phyloP scores from a whole-genome alignment of 2,113 vertebrate species.

The Pterophyllum scalare region DNA sequence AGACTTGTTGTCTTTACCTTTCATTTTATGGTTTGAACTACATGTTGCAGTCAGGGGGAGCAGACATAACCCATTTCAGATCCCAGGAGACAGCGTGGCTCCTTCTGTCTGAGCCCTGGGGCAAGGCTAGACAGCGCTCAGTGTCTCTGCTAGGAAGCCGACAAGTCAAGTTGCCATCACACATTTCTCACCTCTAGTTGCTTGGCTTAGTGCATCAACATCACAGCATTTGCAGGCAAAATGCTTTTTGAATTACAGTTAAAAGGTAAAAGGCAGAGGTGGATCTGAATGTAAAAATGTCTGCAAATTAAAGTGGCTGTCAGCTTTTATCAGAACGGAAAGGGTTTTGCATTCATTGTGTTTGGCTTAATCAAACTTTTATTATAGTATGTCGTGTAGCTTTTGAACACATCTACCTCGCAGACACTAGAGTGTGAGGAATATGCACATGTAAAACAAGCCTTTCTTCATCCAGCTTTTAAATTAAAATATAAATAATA shows the following conservation, averaged over 20 bases:
- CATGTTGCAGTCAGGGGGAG: conserved; percentile 10
- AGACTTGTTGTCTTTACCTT: background rate
- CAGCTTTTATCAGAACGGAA: background rate
- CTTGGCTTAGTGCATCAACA: background rate
- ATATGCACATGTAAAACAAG: background rate
- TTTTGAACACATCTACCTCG: background rate
- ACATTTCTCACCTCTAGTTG: conserved; percentile 18
- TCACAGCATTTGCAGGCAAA: background rate
- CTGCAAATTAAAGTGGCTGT: background rate
- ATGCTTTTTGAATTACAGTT: background rate
- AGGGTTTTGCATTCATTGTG: background rate
- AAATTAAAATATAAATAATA: background rate
- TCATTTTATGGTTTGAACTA: conserved; percentile 3
- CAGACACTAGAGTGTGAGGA: background rate
- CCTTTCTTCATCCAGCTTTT: background rate
- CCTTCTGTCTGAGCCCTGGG: conserved; percentile 62
- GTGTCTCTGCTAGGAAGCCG: background rate
- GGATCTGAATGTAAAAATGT: background rate
- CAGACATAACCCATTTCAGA: conserved; percentile 57
- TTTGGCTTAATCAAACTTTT: background rate
- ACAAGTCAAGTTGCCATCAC: conserved; percentile 25
- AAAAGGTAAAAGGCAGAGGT: background rate
- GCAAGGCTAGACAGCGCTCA: conserved; percentile 35
- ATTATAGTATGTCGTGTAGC: background rate
- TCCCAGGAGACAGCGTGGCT: conserved; percentile 46